Percentiles rank a stretch among this genome's conserved stretches.
Conservation (phyloP, 2,113 vertebrate genomes). For the Mastomys coucha region DNA sequence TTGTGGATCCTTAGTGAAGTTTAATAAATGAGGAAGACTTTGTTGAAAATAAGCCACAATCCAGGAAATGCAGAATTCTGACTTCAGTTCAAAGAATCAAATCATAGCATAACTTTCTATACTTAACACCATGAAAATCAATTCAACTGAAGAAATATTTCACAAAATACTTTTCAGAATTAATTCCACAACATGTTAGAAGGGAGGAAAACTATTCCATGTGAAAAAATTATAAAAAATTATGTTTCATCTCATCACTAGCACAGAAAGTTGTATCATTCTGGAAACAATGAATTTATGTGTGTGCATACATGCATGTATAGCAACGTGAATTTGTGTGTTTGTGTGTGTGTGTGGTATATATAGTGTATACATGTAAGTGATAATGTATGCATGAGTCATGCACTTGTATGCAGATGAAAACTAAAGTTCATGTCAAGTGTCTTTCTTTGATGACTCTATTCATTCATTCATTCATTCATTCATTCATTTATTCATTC, state of each 20-base stretch:
- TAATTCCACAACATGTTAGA: slow-evolving; percentile 79
- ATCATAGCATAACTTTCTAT: slow-evolving; percentile 70
- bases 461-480: background rate
- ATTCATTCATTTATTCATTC: background rate
- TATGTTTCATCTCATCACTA: slow-evolving; percentile 64
- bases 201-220: slow-evolving; percentile 77
- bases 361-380: background rate
- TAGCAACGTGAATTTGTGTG: background rate
- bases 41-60: background rate
- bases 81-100: slow-evolving; percentile 55
- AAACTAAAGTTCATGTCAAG: background rate
- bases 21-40: background rate
- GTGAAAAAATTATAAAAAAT: slow-evolving; percentile 70
- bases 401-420: background rate
- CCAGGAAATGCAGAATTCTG: background rate
- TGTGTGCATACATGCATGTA: background rate
- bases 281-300: background rate
- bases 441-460: background rate
- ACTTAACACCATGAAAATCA: slow-evolving; percentile 81
- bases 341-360: background rate
- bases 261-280: slow-evolving; percentile 33
- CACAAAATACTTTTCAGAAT: slow-evolving; percentile 78
- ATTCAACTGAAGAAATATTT: slow-evolving; percentile 77
- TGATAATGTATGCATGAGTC: background rate
- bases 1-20: background rate